Conservation (phyloP, 92 coral and sea anemone species). For the Virgularia gustaviana region DNA sequence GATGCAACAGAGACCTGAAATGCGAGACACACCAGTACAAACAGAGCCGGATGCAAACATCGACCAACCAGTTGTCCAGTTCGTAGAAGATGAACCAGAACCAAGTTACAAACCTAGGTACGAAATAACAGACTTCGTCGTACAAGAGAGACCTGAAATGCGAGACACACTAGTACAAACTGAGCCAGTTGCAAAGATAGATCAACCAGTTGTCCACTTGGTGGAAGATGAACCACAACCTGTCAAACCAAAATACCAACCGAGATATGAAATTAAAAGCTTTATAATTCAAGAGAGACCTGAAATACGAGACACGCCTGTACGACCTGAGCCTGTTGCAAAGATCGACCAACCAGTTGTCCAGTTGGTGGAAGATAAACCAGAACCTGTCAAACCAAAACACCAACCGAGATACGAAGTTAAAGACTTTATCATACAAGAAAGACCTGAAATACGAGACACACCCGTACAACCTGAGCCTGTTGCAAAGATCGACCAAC, state of each 20-base stretch:
- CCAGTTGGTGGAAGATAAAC: neutral
- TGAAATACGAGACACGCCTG: neutral
- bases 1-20: no score
- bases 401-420: neutral
- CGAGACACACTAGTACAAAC: neutral
- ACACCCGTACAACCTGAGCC: neutral
- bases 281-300: no score
- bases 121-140: neutral
- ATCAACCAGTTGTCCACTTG: neutral
- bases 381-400: neutral
- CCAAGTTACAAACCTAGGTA: neutral
- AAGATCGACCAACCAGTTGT: neutral
- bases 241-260: neutral
- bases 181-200: neutral
- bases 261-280: neutral
- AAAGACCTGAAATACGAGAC: neutral
- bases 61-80: no score
- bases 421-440: neutral
- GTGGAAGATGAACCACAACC: neutral
- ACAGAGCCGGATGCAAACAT: no score
- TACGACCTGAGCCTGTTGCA: neutral
- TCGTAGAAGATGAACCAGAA: neutral
- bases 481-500: neutral
- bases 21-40: no score
- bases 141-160: neutral